Base-by-base conservation (phyloP, 2,888 invertebrate species). In the Lasioglossum zephyrum region DNA sequence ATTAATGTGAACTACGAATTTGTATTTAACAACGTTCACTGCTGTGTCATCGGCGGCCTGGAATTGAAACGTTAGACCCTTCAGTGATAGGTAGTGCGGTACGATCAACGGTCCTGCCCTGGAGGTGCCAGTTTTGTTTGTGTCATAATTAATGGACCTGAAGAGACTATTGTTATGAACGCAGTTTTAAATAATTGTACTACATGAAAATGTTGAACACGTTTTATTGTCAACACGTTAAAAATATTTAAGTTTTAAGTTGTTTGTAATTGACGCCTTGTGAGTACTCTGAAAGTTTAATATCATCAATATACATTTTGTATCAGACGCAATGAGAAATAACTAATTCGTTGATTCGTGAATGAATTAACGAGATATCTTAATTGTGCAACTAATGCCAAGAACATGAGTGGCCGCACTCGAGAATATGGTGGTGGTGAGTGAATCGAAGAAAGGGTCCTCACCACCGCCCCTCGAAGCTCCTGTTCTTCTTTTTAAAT, bases 41-140 rank as follows among this genome's bases (percentile, higher is more conserved):
- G 70, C 70, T 70, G 70, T 70, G 70, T 70, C 70, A 70, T 70
- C n/a, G 4, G 11, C 41, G 70, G 18, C 70, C 41, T 69, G 69
- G 36, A 36, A 69, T 69, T 69, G 39, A 22, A 69, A 69, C 69
- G 36, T 66, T 22, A 18, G 63, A 16, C 31, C 31, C 18, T 18
- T 63, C 16, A 31, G 31, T 8, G 6, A 18, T 31, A 26, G 31
- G 8, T 8, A 18, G 8, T 1, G 63, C 31, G 31, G 8, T 22
- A 22, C 16, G 16, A 13, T 31, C 16, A 16, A 63, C 31, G 16
- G 5, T 8, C 11, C 16, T 6, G 31, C 6, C 16, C 16, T 6
- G 31, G 2, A 16, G n/a, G 8, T 18, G 63, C 63, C 8, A 18
- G 31, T 63, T 18, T 13, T 26, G 26, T 60, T 60, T 16, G 60